Evolutionary conservation across 2,797 vertebrate genomes (phyloP).

Genomic region (Microchirus variegatus): DNA sequence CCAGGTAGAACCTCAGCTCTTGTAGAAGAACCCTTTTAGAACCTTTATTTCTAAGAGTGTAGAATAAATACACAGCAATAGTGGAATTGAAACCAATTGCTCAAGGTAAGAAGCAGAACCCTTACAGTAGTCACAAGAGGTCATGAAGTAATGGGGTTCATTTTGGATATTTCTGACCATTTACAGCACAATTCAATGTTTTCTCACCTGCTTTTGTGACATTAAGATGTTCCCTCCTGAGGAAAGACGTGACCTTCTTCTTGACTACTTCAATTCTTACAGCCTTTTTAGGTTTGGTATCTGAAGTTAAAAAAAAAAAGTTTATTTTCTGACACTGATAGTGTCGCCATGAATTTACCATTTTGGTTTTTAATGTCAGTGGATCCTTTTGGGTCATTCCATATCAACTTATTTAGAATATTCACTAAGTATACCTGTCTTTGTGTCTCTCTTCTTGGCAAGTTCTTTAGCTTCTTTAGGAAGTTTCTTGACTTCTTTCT

Average conservation of each 20-base stretch:
- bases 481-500: constrained; percentile 12
- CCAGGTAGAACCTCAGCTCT: too few species aligned
- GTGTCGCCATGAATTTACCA: too few species aligned
- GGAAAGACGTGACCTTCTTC: constrained; percentile 29
- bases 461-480: constrained; percentile 24
- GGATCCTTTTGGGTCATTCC: too few species aligned
- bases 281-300: constrained; percentile 27
- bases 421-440: constrained; percentile 13
- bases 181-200: background rate
- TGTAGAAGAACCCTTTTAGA: too few species aligned
- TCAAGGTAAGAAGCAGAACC: too few species aligned
- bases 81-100: too few species aligned
- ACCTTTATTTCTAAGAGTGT: too few species aligned
- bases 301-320: constrained; percentile 44
- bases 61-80: background rate
- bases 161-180: too few species aligned
- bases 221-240: constrained; percentile 65
- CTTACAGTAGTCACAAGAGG: too few species aligned
- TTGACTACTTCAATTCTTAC: constrained; percentile 32
- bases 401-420: too few species aligned
- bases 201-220: constrained; percentile 63
- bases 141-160: background rate
- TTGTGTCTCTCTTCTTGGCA: constrained; percentile 26
- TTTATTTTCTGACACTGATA: too few species aligned
- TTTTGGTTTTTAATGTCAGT: too few species aligned